phyloP scores from a whole-genome alignment of 1,140 invertebrate species.

The Microplitis demolitor region DNA sequence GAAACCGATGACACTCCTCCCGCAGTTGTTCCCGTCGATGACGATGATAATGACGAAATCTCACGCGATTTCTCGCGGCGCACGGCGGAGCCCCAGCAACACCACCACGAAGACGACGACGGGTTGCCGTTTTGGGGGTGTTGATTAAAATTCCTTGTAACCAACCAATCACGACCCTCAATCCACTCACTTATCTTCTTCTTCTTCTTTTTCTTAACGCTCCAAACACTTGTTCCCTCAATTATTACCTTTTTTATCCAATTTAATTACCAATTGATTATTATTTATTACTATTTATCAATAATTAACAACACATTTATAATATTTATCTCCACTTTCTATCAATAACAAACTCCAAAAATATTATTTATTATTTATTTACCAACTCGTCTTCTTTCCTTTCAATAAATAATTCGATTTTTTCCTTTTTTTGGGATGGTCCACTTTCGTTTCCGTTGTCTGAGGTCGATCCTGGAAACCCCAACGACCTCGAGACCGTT shows the following conservation, averaged over 20 bases:
- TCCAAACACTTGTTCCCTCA: slow-evolving; percentile 47
- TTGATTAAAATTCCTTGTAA: slow-evolving; percentile 57
- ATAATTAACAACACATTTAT: no score
- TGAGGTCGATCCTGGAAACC: slow-evolving; percentile 27
- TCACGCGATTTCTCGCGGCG: slow-evolving; percentile 57
- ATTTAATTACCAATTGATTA: no score
- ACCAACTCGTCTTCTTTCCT: not conserved
- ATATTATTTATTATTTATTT: no score
- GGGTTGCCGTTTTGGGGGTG: slow-evolving; percentile 62
- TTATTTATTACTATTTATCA: no score
- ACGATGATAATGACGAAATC: slow-evolving; percentile 48
- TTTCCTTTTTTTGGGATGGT: not conserved
- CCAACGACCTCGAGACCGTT: slow-evolving; percentile 42
- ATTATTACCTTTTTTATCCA: slow-evolving; percentile 47
- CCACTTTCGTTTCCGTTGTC: slow-evolving; percentile 11
- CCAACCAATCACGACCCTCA: slow-evolving; percentile 52
- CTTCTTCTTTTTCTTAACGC: slow-evolving; percentile 37
- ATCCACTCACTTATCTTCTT: slow-evolving; percentile 48
- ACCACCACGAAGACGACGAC: slow-evolving; percentile 53
- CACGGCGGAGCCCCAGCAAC: slow-evolving; percentile 58
- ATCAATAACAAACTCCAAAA: no score
- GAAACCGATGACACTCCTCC: slow-evolving; percentile 13
- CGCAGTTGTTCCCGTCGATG: slow-evolving; percentile 40
- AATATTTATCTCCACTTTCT: no score
- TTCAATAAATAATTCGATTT: not conserved